phyloP scores from a whole-genome alignment of 1,140 invertebrate species.

The Drosophila burlai region DNA sequence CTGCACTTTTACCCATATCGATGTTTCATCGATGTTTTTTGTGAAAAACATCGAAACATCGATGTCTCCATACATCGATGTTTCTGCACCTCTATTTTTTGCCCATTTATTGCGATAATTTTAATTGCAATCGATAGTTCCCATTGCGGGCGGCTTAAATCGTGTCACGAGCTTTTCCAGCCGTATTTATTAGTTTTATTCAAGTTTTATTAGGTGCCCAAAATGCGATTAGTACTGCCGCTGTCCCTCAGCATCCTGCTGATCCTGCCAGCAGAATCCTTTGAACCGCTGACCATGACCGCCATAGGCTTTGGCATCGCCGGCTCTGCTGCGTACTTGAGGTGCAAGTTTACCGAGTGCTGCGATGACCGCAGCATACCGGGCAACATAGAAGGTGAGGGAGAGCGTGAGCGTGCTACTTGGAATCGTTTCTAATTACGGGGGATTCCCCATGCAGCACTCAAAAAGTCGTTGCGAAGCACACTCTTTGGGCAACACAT shows the following conservation, averaged over 20 bases:
- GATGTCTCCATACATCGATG: no score
- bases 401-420: no score
- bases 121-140: neutral
- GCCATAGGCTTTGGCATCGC: conserved; percentile 8
- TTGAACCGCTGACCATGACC: conserved; percentile 55
- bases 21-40: no score
- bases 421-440: neutral
- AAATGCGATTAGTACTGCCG: neutral
- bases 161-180: neutral
- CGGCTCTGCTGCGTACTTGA: conserved; percentile 26
- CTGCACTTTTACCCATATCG: no score
- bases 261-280: neutral
- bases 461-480: conserved; percentile 66
- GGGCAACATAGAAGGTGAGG: conserved; percentile 62
- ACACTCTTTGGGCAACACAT: conserved; percentile 90
- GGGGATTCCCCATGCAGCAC: conserved; percentile 64
- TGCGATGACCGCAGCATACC: conserved; percentile 85
- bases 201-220: no score
- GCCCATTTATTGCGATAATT: neutral
- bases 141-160: neutral
- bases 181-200: no score
- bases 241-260: conserved; percentile 3
- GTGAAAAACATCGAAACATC: no score
- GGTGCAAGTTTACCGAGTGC: conserved; percentile 85
- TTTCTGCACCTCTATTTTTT: no score